Evolutionary conservation across 2,113 vertebrate genomes (phyloP).

Genomic region (Siphamia tubifer): DNA sequence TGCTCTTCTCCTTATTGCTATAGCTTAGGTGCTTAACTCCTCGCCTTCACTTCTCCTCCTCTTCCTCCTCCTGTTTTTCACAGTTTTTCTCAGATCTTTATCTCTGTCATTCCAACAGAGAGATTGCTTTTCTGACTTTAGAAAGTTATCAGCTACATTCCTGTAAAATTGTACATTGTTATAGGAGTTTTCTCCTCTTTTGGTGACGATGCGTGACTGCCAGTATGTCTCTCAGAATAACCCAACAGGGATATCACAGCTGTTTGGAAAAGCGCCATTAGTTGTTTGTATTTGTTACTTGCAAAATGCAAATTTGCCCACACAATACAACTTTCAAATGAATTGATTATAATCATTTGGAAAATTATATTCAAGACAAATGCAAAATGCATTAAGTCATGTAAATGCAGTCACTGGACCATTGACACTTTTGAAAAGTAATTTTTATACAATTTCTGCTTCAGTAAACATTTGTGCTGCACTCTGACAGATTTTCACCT

Average conservation of each 20-base stretch:
- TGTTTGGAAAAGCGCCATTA: slow-evolving; percentile 40
- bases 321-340: slow-evolving; percentile 50
- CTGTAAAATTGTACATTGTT: neutral
- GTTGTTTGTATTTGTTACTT: slow-evolving; percentile 34
- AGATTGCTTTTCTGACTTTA: slow-evolving; percentile 31
- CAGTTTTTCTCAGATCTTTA: slow-evolving; percentile 51
- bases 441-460: slow-evolving; percentile 44
- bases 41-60: slow-evolving; percentile 37
- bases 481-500: slow-evolving; percentile 33
- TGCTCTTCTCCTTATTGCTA: slow-evolving; percentile 41
- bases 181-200: neutral
- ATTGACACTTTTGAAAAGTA: slow-evolving; percentile 24
- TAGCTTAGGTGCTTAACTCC: slow-evolving; percentile 41
- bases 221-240: neutral
- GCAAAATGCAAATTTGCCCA: slow-evolving; percentile 54
- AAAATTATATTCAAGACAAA: slow-evolving; percentile 50
- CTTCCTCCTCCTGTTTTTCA: neutral
- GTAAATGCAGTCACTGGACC: slow-evolving; percentile 51
- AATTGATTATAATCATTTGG: slow-evolving; percentile 52
- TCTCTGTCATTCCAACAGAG: slow-evolving; percentile 40
- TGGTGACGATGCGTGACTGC: neutral
- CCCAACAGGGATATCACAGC: slow-evolving; percentile 1
- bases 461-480: slow-evolving; percentile 36
- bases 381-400: slow-evolving; percentile 42
- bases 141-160: slow-evolving; percentile 24